phyloP scores from a whole-genome alignment of 2,888 invertebrate species.

The Timema podura region DNA sequence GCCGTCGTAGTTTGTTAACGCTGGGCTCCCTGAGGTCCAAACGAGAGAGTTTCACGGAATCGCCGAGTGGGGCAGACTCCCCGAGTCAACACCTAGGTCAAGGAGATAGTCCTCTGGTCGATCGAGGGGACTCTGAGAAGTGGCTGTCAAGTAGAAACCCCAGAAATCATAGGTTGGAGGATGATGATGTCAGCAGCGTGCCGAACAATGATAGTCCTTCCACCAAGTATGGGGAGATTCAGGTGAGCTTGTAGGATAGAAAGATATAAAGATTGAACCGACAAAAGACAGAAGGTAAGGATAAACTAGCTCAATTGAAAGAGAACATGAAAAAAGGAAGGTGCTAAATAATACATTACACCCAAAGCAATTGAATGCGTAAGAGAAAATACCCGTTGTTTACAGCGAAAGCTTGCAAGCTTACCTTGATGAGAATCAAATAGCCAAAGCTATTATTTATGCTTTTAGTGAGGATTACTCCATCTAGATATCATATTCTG shows the following conservation, averaged over 20 bases:
- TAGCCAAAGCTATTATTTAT: too few relatives aligned
- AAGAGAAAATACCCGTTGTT: too few relatives aligned
- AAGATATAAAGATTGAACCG: too few relatives aligned
- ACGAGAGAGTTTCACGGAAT: constrained; percentile 32
- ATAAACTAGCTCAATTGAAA: too few relatives aligned
- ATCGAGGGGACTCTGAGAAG: constrained; percentile 23
- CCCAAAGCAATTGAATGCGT: too few relatives aligned
- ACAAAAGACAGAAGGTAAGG: too few relatives aligned
- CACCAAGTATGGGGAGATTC: constrained; percentile 21
- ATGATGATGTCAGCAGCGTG: constrained; percentile 17
- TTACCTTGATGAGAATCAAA: too few relatives aligned
- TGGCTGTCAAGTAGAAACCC: constrained; percentile 11
- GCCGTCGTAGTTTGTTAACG: constrained; percentile 34
- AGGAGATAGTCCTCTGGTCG: constrained; percentile 18
- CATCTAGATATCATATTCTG: too few relatives aligned
- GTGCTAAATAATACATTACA: too few relatives aligned
- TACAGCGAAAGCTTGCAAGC: too few relatives aligned
- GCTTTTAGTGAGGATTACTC: too few relatives aligned
- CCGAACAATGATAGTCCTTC: constrained; percentile 21
- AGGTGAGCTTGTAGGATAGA: background rate
- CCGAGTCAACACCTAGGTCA: constrained; percentile 19
- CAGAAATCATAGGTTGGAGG: constrained; percentile 23
- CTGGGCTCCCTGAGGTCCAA: constrained; percentile 34
- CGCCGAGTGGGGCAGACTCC: constrained; percentile 26
- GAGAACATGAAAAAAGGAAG: too few relatives aligned